These are phyloP conservation scores for Chionis minor DNA, from an alignment of 2,113 vertebrate species.

Conservation along the genomic window DNA sequence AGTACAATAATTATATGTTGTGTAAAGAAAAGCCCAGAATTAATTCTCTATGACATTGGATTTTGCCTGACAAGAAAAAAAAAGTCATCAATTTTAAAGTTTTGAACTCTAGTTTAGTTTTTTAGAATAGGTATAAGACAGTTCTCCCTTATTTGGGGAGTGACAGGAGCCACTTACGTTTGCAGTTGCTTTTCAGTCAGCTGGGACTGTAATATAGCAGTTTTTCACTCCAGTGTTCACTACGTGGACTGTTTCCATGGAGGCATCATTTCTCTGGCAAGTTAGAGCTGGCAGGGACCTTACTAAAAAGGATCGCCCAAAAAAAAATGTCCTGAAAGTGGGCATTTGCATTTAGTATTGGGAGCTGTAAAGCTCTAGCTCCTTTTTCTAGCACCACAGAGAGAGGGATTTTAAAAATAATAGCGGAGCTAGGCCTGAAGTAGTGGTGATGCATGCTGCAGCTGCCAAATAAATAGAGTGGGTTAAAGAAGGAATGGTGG, in stretches of 20 bases:
- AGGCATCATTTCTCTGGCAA: not conserved
- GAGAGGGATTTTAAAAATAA: not conserved
- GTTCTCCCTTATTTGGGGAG: not conserved
- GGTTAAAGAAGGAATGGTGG: not conserved
- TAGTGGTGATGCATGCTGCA: not conserved
- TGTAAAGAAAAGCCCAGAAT: not conserved
- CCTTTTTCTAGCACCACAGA: not conserved
- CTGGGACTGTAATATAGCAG: not conserved
- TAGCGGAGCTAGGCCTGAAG: not conserved
- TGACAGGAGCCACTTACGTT: not conserved
- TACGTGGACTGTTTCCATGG: not conserved
- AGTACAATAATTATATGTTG: not conserved
- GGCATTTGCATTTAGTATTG: not conserved
- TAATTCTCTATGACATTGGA: not conserved
- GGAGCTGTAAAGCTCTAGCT: not conserved
- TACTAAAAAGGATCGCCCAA: not conserved
- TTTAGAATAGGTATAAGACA: not conserved
- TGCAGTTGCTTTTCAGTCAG: not conserved
- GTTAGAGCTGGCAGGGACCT: not conserved
- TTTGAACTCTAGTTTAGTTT: not conserved
- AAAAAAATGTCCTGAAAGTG: not conserved
- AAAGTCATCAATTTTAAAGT: not conserved
- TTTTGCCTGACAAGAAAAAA: not conserved
- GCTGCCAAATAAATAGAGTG: not conserved
- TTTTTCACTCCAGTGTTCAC: not conserved